phyloP scores from a whole-genome alignment of 2,888 invertebrate species.

The Nematopogon swammerdamellus region DNA sequence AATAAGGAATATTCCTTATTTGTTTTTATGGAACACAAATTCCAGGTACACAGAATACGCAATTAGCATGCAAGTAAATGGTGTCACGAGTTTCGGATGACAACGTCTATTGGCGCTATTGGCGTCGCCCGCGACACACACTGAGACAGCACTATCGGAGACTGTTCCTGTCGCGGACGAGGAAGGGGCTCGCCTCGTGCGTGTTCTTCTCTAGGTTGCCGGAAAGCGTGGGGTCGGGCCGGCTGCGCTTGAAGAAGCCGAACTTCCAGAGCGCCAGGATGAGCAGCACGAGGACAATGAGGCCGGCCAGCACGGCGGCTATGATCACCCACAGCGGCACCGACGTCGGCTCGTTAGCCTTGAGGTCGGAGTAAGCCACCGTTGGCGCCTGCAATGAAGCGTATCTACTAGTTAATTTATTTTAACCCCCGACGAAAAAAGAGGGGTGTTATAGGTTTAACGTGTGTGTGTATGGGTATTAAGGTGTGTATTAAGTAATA shows the following conservation, averaged over 20 bases:
- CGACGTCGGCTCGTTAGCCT: constrained; percentile 69
- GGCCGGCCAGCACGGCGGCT: constrained; percentile 78
- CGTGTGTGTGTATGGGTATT: too few relatives aligned
- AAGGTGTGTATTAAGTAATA: too few relatives aligned
- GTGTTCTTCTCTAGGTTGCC: constrained; percentile 74
- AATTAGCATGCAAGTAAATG: too few relatives aligned
- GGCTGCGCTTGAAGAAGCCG: constrained; percentile 84
- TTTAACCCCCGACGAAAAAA: too few relatives aligned
- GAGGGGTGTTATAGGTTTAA: too few relatives aligned
- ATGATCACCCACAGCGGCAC: constrained; percentile 86
- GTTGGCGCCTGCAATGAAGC: constrained; percentile 68
- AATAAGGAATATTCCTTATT: too few relatives aligned
- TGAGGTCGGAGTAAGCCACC: constrained; percentile 77
- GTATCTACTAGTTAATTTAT: too few relatives aligned
- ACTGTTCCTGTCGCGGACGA: constrained; percentile 40
- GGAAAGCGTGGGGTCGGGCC: constrained; percentile 79
- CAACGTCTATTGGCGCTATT: too few relatives aligned
- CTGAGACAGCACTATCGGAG: constrained; percentile 30
- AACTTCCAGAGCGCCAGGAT: constrained; percentile 83
- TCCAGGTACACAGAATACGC: too few relatives aligned
- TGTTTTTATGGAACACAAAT: too few relatives aligned
- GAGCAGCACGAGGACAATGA: constrained; percentile 76
- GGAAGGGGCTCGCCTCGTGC: constrained; percentile 66
- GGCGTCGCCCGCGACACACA: neutral
- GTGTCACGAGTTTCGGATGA: too few relatives aligned